These are phyloP conservation scores for Ictalurus punctatus DNA, from an alignment of 2,113 vertebrate species.

Conservation along the genomic window DNA sequence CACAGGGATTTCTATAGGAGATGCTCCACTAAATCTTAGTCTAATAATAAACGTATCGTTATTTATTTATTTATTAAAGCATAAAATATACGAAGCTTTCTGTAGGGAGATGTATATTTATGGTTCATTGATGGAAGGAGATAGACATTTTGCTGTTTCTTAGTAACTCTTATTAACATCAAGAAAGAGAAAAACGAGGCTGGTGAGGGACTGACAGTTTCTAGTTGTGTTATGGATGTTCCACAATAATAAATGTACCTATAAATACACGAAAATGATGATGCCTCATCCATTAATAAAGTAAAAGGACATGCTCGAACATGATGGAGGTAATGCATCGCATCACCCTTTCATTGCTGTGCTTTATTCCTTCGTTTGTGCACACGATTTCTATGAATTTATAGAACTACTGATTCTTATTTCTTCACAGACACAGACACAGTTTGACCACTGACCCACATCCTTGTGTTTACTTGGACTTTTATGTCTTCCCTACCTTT, in stretches of 20 bases:
- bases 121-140: background rate
- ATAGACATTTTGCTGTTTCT: background rate
- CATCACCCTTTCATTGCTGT: background rate
- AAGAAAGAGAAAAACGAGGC: background rate
- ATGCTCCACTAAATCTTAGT: background rate
- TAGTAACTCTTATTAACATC: background rate
- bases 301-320: background rate
- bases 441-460: background rate
- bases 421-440: background rate
- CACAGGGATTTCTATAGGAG: background rate
- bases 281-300: background rate
- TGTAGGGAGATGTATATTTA: background rate
- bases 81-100: background rate
- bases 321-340: background rate
- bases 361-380: background rate
- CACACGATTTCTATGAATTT: background rate
- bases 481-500: slow-evolving; percentile 34
- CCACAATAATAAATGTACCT: background rate
- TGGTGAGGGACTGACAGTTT: background rate
- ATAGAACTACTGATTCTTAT: background rate
- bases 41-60: background rate
- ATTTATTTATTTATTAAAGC: background rate
- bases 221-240: background rate
- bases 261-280: background rate
- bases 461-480: slow-evolving; percentile 15